phyloP scores from a whole-genome alignment of 92 coral and sea anemone species.

The Micromussa lordhowensis region DNA sequence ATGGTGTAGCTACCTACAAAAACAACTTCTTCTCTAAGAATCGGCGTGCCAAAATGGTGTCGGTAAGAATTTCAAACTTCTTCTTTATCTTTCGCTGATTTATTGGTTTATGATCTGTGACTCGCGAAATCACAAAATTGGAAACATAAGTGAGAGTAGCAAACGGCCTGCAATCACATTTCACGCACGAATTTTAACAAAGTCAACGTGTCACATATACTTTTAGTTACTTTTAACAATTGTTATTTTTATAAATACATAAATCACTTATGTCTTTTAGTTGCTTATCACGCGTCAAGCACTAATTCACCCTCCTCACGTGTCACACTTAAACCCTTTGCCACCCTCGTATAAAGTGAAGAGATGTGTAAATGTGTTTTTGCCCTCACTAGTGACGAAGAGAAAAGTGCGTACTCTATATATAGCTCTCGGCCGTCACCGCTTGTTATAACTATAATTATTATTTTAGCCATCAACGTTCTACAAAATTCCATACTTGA shows the following conservation, averaged over 20 bases:
- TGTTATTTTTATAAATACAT: too few relatives aligned
- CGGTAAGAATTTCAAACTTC: too few relatives aligned
- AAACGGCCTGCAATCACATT: not conserved
- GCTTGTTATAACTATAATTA: not conserved
- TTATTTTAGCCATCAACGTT: not conserved
- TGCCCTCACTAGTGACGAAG: not conserved
- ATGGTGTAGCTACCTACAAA: not conserved
- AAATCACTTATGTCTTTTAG: too few relatives aligned
- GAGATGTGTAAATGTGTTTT: not conserved
- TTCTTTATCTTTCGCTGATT: too few relatives aligned
- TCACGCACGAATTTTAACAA: too few relatives aligned
- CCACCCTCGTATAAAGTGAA: not conserved
- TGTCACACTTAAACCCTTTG: too few relatives aligned
- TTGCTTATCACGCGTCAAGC: too few relatives aligned
- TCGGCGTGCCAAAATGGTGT: not conserved
- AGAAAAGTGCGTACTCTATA: not conserved
- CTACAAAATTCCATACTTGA: not conserved
- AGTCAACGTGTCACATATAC: too few relatives aligned
- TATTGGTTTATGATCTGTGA: not conserved
- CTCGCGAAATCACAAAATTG: not conserved
- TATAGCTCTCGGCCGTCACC: not conserved
- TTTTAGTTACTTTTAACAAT: too few relatives aligned
- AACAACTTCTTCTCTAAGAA: not conserved
- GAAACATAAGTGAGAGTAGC: too few relatives aligned
- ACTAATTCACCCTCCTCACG: too few relatives aligned